These are phyloP conservation scores for Aythya fuligula DNA, from an alignment of 2,797 vertebrate genomes.

Conservation along the genomic window DNA sequence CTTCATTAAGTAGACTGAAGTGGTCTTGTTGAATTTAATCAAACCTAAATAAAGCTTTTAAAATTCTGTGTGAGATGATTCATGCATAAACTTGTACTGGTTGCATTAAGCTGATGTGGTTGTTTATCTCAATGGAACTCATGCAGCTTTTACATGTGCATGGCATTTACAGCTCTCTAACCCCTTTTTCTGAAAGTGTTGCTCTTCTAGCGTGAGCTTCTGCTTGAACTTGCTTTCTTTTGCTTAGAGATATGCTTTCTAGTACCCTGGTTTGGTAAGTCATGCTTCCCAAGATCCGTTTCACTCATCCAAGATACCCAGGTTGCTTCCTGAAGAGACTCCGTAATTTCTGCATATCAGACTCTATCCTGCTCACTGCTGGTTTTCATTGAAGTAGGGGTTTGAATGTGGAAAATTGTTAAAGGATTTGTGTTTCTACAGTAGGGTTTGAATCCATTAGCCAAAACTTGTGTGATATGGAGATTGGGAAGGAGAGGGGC, in stretches of 20 bases:
- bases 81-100: neutral
- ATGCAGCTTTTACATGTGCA: neutral
- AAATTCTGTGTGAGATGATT: neutral
- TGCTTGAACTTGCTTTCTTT: neutral
- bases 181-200: neutral
- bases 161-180: neutral
- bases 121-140: neutral
- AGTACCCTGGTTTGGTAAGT: fast-evolving
- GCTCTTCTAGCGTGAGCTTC: neutral
- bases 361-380: neutral
- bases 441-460: neutral
- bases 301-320: neutral
- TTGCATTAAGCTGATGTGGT: neutral
- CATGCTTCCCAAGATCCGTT: neutral
- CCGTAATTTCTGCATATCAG: neutral
- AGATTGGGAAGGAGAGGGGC: neutral
- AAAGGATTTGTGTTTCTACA: fast-evolving
- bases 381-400: neutral
- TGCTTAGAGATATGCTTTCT: neutral
- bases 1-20: neutral
- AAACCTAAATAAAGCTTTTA: neutral
- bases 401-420: neutral
- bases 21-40: neutral
- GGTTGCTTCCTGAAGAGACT: neutral
- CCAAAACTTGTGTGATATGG: neutral